phyloP scores from a whole-genome alignment of 2,888 invertebrate species.

The Drosophila siamana region DNA sequence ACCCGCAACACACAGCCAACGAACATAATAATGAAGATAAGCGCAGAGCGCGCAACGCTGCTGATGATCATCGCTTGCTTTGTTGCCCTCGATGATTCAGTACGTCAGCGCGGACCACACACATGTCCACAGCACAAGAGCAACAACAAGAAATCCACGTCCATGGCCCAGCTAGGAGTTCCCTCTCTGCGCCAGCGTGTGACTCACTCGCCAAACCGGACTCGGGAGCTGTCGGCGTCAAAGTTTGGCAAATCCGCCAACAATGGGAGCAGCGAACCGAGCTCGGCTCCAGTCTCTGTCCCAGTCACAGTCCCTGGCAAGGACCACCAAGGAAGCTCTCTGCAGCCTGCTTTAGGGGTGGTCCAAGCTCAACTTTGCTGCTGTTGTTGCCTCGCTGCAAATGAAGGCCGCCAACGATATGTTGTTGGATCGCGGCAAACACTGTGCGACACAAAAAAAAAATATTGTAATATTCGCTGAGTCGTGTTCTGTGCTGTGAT shows the following conservation, averaged over 20 bases:
- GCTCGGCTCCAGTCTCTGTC: not conserved
- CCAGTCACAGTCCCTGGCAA: not conserved
- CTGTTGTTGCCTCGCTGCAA: conserved; percentile 48
- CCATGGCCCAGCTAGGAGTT: conserved; percentile 64
- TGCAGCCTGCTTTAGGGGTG: conserved; percentile 73
- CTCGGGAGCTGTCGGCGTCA: conserved; percentile 49
- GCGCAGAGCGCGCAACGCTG: conserved; percentile 15
- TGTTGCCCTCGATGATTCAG: conserved; percentile 70
- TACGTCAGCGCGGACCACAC: conserved; percentile 72
- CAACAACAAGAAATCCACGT: conserved; percentile 1
- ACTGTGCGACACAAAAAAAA: conserved; percentile 61
- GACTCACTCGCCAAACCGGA: conserved; percentile 56
- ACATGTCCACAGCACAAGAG: conserved; percentile 43
- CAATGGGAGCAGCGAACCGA: conserved; percentile 52
- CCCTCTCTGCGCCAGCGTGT: conserved; percentile 56
- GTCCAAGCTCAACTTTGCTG: conserved; percentile 51
- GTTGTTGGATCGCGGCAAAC: conserved; percentile 38
- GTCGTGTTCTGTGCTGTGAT: not conserved
- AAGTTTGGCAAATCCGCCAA: conserved; percentile 73
- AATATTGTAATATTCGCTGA: conserved; percentile 9
- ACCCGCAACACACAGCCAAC: conserved; percentile 75
- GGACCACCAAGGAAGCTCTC: conserved; percentile 67
- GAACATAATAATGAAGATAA: conserved; percentile 54
- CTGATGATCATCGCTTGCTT: conserved; percentile 20
- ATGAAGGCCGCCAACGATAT: conserved; percentile 49